Evolutionary conservation across 2,797 vertebrate species (phyloP), one percentile per base, ranked within the genome.

Genomic region (Bradypus variegatus): DNA sequence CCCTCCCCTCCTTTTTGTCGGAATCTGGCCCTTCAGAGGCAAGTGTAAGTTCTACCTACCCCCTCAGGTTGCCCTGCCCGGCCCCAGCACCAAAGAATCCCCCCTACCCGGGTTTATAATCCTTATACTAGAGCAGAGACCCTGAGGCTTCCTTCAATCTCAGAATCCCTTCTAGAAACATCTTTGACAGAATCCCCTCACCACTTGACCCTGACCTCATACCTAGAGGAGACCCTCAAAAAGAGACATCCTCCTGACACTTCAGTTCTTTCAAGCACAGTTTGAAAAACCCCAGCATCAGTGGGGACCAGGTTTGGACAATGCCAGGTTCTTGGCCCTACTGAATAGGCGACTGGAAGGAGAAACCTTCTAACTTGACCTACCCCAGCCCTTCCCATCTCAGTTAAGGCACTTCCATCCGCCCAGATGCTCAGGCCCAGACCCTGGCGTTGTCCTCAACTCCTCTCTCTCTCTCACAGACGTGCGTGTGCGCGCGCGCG

Each of bases 21-120:
- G 88, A 79, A 77, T 77, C 91, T 86, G 69, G 84, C 29, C 62
- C 55, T 67, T 81, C 33, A 19, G 64, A 72, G 73, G 8, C 5
- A 5, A 85, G 29, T 50, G 45, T 62, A 36, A 29, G 76, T 38
- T 11, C 75, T 10, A 0, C 45, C 82, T 80, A 27, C 41, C 36
- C 31, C 45, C 29, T 50, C n/a, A 1, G 0, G 0, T 7, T 2
- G 6, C 53, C 29, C 87, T 10, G 21, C n/a, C 27, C 3, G 7
- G 0, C 31, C 45, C 48, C 2, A 1, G 29, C 53, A 55, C 36
- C 3, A 45, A 62, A 36, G 19, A 27, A 7, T 23, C 55, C 19
- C 58, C 58, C 58, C 58, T 58, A 19, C 38, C 65, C 65, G 65
- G 58, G 64, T 65, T 50, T 58, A 80, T 67, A 14, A 18, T 25